Base-by-base conservation (phyloP, 2,113 vertebrate genomes). In the Amblyopsis rosae region DNA sequence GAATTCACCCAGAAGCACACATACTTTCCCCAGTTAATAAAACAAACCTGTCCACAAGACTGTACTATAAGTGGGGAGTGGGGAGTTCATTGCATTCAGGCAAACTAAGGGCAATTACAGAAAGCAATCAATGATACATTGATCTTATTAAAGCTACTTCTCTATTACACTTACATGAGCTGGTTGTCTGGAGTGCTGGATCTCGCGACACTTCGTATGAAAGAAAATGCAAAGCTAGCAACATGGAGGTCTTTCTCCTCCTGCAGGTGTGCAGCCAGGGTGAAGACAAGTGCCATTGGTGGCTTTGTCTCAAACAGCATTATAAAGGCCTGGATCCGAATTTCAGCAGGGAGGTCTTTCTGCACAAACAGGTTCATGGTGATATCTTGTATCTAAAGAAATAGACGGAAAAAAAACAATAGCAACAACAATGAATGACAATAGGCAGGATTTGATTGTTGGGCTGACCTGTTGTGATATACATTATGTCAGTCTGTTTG, bases 221-320 rank as follows among this genome's bases (percentile, higher is more conserved):
- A 89, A 55, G 94, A 94, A 62, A 92, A 95, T 5, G 88, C 83
- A 7, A 95, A 95, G 59, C 93, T 95, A 59, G 87, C 76, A 50
- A 98, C 85, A 32, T 96, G 88, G 62, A 92, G 33, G 72, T 92
- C 91, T 50, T 63, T 86, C 70, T 96, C 95, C 32, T 91, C 88
- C 62, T 87, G 70, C 10, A 93, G 87, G 67, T 89, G 86, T 0
- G 87, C 81, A 3, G 94, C 91, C 53, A 96, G 69, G 0, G 81
- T 84, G 26, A 81, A 92, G 41, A 96, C 86, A 41, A 94, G 62
- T 41, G 90, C 78, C 32, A 93, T 73, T 3, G 92, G 67, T 17
- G 95, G 95, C 65, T 91, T 93, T 0, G 93, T 89, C 67, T 95
- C 91, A 67, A 97, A 93, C 60, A 98, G 81, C 15, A 92, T 81